These are phyloP conservation scores for Pangasianodon gigas DNA, from an alignment of 2,113 vertebrate genomes.

Conservation along the genomic window DNA sequence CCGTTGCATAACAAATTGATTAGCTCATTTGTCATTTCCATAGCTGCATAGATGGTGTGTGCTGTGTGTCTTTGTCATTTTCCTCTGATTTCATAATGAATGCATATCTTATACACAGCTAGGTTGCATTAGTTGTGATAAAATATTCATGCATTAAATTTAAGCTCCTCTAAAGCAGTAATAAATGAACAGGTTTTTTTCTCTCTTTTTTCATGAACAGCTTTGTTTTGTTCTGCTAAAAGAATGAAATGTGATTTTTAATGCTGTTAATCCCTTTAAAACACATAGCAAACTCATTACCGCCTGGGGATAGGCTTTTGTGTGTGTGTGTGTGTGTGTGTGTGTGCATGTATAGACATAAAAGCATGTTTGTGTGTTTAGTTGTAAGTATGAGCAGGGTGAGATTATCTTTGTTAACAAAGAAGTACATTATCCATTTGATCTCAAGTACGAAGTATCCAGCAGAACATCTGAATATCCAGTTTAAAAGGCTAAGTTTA, in stretches of 20 bases:
- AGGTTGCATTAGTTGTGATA: conserved; percentile 51
- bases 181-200: conserved; percentile 55
- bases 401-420: conserved; percentile 57
- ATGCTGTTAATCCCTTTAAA: conserved; percentile 59
- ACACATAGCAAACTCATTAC: conserved; percentile 59
- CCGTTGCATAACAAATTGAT: conserved; percentile 37
- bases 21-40: conserved; percentile 37
- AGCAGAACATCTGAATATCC: conserved; percentile 12
- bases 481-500: neutral
- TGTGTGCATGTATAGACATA: conserved; percentile 5
- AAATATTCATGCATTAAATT: conserved; percentile 63
- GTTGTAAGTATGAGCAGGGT: conserved; percentile 34
- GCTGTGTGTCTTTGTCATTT: conserved; percentile 39
- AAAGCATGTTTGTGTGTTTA: conserved; percentile 21
- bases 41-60: conserved; percentile 18
- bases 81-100: conserved; percentile 49
- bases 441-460: conserved; percentile 31
- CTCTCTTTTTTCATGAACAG: conserved; percentile 46
- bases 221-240: conserved; percentile 60
- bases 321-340: conserved; percentile 14
- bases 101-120: conserved; percentile 39
- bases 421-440: conserved; percentile 46
- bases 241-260: conserved; percentile 61
- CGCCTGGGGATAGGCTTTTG: conserved; percentile 45
- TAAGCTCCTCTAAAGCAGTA: conserved; percentile 43